Percentiles rank a stretch among this genome's conserved stretches.
Evolutionary conservation across 2,888 invertebrate genomes (phyloP).

Genomic region (Lampropteryx suffumata): DNA sequence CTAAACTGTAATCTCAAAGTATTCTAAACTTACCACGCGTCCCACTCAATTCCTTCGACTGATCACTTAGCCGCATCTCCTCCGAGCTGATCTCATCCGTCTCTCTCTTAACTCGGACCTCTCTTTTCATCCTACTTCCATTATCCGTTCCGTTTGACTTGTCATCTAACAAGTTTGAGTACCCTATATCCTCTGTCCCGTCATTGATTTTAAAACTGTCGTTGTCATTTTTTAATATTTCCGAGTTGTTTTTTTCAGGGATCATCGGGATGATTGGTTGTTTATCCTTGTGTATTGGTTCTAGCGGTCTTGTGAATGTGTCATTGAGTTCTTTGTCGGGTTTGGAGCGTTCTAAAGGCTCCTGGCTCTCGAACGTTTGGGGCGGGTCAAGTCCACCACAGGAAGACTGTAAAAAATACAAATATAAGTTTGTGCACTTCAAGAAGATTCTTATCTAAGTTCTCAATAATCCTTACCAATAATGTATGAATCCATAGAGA

Average conservation of each 20-base stretch:
- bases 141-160: slow-evolving; percentile 58
- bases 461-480: slow-evolving; percentile 56
- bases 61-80: slow-evolving; percentile 58
- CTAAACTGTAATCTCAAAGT: too few species aligned
- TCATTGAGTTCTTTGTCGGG: slow-evolving; percentile 69
- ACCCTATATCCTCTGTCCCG: slow-evolving; percentile 49
- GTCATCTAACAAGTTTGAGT: slow-evolving; percentile 59
- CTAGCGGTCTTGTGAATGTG: slow-evolving; percentile 54
- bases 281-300: slow-evolving; percentile 55
- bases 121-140: slow-evolving; percentile 47
- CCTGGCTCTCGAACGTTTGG: slow-evolving; percentile 70
- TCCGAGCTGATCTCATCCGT: slow-evolving; percentile 51
- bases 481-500: slow-evolving; percentile 53
- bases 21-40: slow-evolving; percentile 13
- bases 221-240: slow-evolving; percentile 54
- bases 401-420: slow-evolving; percentile 58
- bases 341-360: slow-evolving; percentile 59
- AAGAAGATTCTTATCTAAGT: too few species aligned
- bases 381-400: slow-evolving; percentile 71
- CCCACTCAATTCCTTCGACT: slow-evolving; percentile 50
- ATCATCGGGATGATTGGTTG: slow-evolving; percentile 54
- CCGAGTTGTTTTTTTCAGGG: slow-evolving; percentile 60
- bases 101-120: slow-evolving; percentile 53
- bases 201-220: slow-evolving; percentile 59
- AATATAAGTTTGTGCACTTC: too few species aligned